Conservation (phyloP, 2,888 invertebrate genomes). For the Eupithecia tripunctaria region DNA sequence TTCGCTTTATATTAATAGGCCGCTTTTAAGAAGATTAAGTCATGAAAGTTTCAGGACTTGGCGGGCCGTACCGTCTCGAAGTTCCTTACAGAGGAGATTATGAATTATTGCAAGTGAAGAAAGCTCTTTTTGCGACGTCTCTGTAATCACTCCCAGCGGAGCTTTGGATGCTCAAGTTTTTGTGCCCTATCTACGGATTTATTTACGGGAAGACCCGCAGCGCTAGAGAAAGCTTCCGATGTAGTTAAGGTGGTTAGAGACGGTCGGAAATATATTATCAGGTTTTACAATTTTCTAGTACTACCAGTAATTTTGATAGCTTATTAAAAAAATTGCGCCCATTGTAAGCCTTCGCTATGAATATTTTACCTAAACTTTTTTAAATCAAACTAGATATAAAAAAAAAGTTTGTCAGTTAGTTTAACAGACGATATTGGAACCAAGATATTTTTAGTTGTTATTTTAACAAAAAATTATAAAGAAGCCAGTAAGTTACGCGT, state of each 20-base stretch:
- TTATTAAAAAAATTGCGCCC: too few relatives aligned
- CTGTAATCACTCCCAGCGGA: constrained; percentile 48
- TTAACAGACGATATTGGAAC: too few relatives aligned
- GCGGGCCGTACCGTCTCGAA: constrained; percentile 48
- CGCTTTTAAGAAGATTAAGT: constrained; percentile 61
- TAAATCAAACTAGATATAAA: too few relatives aligned
- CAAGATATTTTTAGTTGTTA: too few relatives aligned
- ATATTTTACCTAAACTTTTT: too few relatives aligned
- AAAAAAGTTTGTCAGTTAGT: too few relatives aligned
- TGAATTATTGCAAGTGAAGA: constrained; percentile 58
- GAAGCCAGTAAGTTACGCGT: too few relatives aligned
- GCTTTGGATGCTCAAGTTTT: constrained; percentile 39
- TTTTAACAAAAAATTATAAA: too few relatives aligned
- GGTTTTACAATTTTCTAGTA: too few relatives aligned
- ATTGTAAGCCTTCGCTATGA: too few relatives aligned
- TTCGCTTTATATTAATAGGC: constrained; percentile 58
- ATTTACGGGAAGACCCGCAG: constrained; percentile 16
- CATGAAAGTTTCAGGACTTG: constrained; percentile 60
- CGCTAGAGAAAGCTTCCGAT: constrained; percentile 11
- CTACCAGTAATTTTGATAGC: too few relatives aligned
- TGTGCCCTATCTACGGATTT: constrained; percentile 22
- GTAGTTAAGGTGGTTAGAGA: background rate
- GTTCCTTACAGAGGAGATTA: constrained; percentile 57
- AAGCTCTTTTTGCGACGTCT: constrained; percentile 46
- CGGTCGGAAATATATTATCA: too few relatives aligned